Percentiles rank a stretch among this genome's conserved stretches.
These are phyloP conservation scores for Montipora foliosa DNA, from an alignment of 64 coral and sea anemone species.

Conservation along the genomic window DNA sequence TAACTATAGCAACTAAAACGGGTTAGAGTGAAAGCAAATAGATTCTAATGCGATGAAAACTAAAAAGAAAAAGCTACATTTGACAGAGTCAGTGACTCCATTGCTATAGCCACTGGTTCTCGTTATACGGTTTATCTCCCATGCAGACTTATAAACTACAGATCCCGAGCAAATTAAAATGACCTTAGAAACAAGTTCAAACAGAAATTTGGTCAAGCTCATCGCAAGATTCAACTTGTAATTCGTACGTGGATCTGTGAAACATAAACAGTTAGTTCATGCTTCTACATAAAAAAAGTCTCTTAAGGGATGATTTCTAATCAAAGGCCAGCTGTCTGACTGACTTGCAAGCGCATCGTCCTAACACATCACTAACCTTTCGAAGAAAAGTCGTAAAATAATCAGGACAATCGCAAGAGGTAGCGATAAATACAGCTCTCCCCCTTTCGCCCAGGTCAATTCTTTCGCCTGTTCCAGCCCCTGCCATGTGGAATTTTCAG, in stretches of 20 bases:
- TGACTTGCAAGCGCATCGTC: neutral
- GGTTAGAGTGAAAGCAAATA: neutral
- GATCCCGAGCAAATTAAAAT: neutral
- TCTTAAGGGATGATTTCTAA: neutral
- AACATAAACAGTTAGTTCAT: too few relatives aligned
- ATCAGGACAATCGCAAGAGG: slow-evolving; percentile 72
- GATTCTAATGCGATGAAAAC: neutral
- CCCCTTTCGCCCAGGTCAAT: slow-evolving; percentile 52
- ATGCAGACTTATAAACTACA: too few relatives aligned
- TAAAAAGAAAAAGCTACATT: neutral
- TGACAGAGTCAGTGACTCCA: neutral
- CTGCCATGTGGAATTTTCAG: slow-evolving; percentile 64
- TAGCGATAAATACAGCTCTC: slow-evolving; percentile 67
- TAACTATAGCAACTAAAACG: neutral
- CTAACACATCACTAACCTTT: slow-evolving; percentile 62
- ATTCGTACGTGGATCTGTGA: too few relatives aligned
- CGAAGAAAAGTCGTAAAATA: slow-evolving; percentile 72
- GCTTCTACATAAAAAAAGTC: neutral
- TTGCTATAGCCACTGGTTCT: too few relatives aligned
- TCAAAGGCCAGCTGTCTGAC: neutral
- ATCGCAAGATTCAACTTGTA: too few relatives aligned
- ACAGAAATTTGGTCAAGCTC: too few relatives aligned
- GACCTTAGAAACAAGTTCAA: too few relatives aligned
- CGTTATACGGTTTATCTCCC: too few relatives aligned
- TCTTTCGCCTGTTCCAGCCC: slow-evolving; percentile 47